Evolutionary conservation across 2,113 vertebrate species (phyloP), one percentile per base, ranked within the genome.

Genomic region (Chlorodrepanis virens): DNA sequence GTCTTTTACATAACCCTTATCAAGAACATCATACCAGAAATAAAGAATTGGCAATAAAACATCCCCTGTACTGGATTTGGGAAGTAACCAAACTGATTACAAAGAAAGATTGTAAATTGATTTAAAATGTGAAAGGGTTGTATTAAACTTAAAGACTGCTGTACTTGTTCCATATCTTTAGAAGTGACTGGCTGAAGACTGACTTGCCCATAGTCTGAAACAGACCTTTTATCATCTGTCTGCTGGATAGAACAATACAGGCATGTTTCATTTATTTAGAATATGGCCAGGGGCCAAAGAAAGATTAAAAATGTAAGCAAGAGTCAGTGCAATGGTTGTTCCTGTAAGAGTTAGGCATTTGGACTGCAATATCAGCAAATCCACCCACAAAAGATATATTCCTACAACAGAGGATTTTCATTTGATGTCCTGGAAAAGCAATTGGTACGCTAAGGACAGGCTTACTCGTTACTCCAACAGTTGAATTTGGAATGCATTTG

Each of bases 231-330:
- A 89, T 97, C 82, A 82, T 94, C 56, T 94, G 65, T 83, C 81
- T 83, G 94, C 91, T 94, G 92, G 87, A 92, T 7, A 21, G 91
- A 96, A 93, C 68, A 94, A 82, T 89, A 72, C 69, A 94, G 63
- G 88, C 83, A 92, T 92, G 78, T 97, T 97, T 97, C 74, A 84
- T 94, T 94, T 96, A 92, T 92, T 97, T 96, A 93, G 90, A 92
- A 95, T 63, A 85, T 96, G 91, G 96, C 71, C 85, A 49, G 61
- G 31, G 45, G 91, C 93, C 75, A 95, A 84, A 89, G 47, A 92
- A 94, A 93, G 82, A 95, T 93, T 88, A 96, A 96, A 95, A 93
- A 84, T 87, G 49, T 92, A 90, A 96, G 90, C 91, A 97, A 89
- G 63, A 87, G 80, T 74, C 89, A 88, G 92, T 92, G 75, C 63